Conservation (phyloP, 2,888 invertebrate genomes). For the Geotrupes spiniger region DNA sequence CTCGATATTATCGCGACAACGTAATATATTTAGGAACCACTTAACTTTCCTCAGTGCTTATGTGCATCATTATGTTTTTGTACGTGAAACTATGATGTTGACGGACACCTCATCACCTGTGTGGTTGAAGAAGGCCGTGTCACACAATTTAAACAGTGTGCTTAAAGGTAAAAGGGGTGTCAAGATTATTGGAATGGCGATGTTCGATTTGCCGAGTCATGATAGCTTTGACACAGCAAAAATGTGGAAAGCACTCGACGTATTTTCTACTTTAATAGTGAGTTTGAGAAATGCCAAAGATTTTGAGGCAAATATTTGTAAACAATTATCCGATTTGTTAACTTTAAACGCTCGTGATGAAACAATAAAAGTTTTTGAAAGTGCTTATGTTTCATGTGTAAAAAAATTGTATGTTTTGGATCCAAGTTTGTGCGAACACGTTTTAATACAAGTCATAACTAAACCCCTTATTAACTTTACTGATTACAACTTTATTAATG, state of each 20-base stretch:
- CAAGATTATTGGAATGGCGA: constrained; percentile 60
- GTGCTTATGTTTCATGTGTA: constrained; percentile 57
- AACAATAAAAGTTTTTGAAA: constrained; percentile 42
- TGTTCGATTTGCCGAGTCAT: constrained; percentile 50
- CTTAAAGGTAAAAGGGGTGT: constrained; percentile 64
- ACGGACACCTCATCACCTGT: constrained; percentile 55
- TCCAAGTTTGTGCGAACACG: constrained; percentile 45
- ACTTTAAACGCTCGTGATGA: constrained; percentile 47
- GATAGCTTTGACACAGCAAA: constrained; percentile 51
- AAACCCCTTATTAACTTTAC: constrained; percentile 31
- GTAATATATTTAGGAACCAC: constrained; percentile 51
- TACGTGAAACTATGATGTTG: constrained; percentile 67
- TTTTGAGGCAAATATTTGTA: constrained; percentile 56
- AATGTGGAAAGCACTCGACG: constrained; percentile 67
- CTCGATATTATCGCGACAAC: constrained; percentile 53
- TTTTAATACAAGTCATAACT: constrained; percentile 45
- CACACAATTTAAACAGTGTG: constrained; percentile 59
- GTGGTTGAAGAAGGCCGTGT: constrained; percentile 63
- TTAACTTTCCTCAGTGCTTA: constrained; percentile 56
- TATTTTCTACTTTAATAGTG: constrained; percentile 63
- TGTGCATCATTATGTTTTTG: constrained; percentile 60
- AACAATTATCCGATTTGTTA: constrained; percentile 55
- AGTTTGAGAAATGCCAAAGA: constrained; percentile 55
- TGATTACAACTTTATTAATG: constrained; percentile 36
- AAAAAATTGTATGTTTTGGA: constrained; percentile 55